Conservation (phyloP, 1,140 invertebrate species). For the Leguminivora glycinivorella region DNA sequence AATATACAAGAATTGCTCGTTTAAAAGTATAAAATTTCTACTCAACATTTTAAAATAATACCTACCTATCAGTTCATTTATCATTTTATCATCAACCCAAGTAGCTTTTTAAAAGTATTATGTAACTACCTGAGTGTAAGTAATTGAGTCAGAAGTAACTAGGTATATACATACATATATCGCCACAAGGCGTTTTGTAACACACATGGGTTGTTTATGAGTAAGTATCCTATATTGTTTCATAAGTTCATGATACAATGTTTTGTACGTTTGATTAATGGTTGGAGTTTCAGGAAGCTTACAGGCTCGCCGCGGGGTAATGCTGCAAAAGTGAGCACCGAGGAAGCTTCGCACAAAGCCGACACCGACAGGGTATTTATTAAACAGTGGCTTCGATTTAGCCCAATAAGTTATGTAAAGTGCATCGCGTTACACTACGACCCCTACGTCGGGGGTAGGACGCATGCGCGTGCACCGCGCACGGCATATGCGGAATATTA, state of each 20-base stretch:
- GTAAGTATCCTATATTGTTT: neutral
- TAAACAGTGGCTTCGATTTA: constrained; percentile 74
- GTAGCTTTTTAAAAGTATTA: no score
- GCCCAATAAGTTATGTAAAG: constrained; percentile 77
- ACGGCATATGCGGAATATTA: constrained; percentile 78
- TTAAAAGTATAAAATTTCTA: no score
- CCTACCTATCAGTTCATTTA: no score
- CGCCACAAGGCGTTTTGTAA: neutral
- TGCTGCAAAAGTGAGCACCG: constrained; percentile 51
- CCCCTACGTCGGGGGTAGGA: constrained; percentile 64
- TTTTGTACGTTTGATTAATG: constrained; percentile 51
- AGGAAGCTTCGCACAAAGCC: constrained; percentile 68
- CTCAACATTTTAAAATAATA: no score
- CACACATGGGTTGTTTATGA: neutral
- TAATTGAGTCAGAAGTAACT: no score
- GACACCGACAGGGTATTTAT: constrained; percentile 75
- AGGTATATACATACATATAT: neutral
- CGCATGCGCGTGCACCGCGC: constrained; percentile 75
- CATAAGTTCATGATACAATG: constrained; percentile 12
- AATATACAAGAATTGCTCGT: no score
- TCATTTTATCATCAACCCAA: no score
- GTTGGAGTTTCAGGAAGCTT: constrained; percentile 49
- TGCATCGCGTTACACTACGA: constrained; percentile 73
- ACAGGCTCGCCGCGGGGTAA: constrained; percentile 67
- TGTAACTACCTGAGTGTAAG: no score